Evolutionary conservation across 2,888 invertebrate species (phyloP).

Genomic region (Apodemia hepburni): DNA sequence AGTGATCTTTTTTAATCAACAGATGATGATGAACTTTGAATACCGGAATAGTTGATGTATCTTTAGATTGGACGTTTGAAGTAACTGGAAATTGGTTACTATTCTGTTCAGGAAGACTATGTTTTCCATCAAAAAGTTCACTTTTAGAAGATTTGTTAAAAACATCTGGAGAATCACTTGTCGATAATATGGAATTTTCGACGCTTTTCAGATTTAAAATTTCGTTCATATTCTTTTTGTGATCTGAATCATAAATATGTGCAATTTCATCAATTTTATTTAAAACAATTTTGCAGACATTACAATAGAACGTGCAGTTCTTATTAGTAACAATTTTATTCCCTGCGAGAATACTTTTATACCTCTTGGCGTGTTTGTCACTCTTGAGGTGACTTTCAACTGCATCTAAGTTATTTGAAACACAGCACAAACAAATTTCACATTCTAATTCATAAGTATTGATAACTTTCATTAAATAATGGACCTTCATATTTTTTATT

Average conservation of each 20-base stretch:
- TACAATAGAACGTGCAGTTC: slow-evolving; percentile 16
- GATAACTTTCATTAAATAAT: background rate
- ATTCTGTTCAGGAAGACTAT: background rate
- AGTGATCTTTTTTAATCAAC: slow-evolving; percentile 2
- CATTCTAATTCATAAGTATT: background rate
- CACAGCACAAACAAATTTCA: background rate
- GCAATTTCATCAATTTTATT: background rate
- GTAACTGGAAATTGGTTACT: background rate
- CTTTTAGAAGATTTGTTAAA: background rate
- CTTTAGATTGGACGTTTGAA: background rate
- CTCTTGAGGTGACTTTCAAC: background rate
- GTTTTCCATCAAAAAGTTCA: background rate
- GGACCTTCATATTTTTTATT: background rate
- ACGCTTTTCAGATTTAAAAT: background rate
- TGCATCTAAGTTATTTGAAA: background rate
- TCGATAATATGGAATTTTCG: background rate
- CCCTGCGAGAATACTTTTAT: background rate
- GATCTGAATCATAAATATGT: background rate
- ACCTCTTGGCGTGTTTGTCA: background rate
- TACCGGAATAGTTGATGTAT: background rate
- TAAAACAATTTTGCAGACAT: slow-evolving; percentile 16
- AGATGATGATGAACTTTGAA: slow-evolving; percentile 9
- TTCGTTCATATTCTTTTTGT: slow-evolving; percentile 5
- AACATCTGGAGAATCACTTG: background rate
- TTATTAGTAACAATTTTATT: background rate